A percentile compares a stretch with the other conserved stretches of the same genome.
Evolutionary conservation across 2,888 invertebrate species (phyloP).

Genomic region (Criorhina ranunculi): DNA sequence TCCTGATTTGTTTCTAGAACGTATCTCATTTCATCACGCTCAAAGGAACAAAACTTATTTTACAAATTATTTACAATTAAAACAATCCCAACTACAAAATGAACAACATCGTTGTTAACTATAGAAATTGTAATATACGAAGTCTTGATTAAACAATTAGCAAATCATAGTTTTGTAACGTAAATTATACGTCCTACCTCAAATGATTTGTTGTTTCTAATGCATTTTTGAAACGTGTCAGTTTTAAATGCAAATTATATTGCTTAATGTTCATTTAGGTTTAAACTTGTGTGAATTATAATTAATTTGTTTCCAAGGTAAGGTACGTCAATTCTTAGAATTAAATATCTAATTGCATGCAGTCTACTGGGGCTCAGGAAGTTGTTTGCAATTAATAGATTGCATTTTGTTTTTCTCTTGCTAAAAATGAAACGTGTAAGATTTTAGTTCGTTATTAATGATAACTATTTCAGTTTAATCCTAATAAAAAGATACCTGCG

Average conservation of each 20-base stretch:
- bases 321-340: conserved; percentile 5
- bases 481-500: no score
- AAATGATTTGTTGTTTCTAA: not conserved
- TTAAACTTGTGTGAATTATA: conserved; percentile 3
- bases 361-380: conserved; percentile 11
- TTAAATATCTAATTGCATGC: conserved; percentile 2
- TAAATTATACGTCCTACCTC: not conserved
- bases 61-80: no score
- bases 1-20: not conserved
- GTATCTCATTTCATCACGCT: not conserved
- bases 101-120: no score
- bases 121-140: no score
- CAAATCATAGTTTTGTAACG: no score
- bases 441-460: no score
- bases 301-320: not conserved
- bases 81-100: no score
- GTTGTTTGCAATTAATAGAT: conserved; percentile 5
- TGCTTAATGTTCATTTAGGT: not conserved
- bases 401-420: conserved; percentile 15
- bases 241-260: not conserved
- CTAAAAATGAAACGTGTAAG: no score
- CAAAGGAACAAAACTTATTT: not conserved
- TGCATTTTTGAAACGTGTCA: no score
- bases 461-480: no score
- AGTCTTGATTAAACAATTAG: no score